Evolutionary conservation across 2,113 vertebrate species (phyloP).

Genomic region (Labeo rohita): DNA sequence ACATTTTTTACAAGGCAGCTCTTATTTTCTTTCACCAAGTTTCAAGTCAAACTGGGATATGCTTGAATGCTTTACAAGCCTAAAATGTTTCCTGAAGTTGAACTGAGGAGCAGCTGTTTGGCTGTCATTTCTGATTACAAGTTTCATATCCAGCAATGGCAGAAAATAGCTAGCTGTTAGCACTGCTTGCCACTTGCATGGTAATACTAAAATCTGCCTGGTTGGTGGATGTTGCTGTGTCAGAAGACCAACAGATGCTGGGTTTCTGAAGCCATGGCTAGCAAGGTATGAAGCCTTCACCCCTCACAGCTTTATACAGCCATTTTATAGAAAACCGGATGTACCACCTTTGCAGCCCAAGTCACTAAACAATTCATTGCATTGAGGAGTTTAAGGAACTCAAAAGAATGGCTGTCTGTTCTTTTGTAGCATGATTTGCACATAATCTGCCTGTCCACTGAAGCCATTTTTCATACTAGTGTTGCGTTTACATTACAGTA

Average conservation of each 20-base stretch:
- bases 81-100: constrained; percentile 18
- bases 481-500: neutral
- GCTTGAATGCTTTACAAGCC: constrained; percentile 18
- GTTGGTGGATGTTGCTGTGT: constrained; percentile 43
- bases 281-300: constrained; percentile 53
- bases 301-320: constrained; percentile 56
- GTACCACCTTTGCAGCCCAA: constrained; percentile 57
- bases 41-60: constrained; percentile 28
- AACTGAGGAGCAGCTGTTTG: constrained; percentile 22
- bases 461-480: constrained; percentile 42
- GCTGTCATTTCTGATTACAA: constrained; percentile 25
- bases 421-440: constrained; percentile 46
- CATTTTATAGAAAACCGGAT: constrained; percentile 42
- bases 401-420: constrained; percentile 31
- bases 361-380: constrained; percentile 50
- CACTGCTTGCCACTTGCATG: constrained; percentile 61
- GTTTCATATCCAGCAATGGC: constrained; percentile 7
- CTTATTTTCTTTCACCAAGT: constrained; percentile 20
- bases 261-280: constrained; percentile 41
- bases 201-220: constrained; percentile 42
- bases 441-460: constrained; percentile 18
- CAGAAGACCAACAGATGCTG: constrained; percentile 48
- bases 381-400: constrained; percentile 28
- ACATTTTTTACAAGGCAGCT: constrained; percentile 1
- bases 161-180: constrained; percentile 47